phyloP scores from a whole-genome alignment of 2,888 invertebrate species.

The Ecliptopera silaceata region DNA sequence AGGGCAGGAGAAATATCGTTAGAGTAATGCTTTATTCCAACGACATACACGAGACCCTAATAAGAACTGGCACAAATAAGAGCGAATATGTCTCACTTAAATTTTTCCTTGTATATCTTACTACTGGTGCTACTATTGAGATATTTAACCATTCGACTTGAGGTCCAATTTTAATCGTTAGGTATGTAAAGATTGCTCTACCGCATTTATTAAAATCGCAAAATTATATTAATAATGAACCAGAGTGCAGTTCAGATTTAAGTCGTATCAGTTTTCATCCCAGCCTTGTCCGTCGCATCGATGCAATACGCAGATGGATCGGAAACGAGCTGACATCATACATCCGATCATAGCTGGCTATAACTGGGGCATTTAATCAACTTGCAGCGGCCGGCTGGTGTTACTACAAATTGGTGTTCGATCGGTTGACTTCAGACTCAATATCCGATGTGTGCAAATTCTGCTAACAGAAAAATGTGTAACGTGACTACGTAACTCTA shows the following conservation, averaged over 20 bases:
- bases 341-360: constrained; percentile 34
- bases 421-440: constrained; percentile 4
- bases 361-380: constrained; percentile 43
- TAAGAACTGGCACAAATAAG: too few relatives aligned
- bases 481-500: too few relatives aligned
- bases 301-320: constrained; percentile 34
- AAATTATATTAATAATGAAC: not conserved
- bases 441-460: not conserved
- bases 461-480: not conserved
- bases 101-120: too few relatives aligned
- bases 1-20: constrained; percentile 1
- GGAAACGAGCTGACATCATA: constrained; percentile 44
- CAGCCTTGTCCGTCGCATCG: constrained; percentile 10
- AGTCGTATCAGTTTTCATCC: constrained; percentile 7
- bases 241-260: not conserved
- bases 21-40: not conserved
- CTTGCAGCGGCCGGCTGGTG: constrained; percentile 21
- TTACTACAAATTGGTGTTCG: constrained; percentile 1
- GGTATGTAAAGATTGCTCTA: too few relatives aligned
- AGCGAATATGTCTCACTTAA: too few relatives aligned
- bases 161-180: too few relatives aligned
- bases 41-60: not conserved
- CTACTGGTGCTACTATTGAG: too few relatives aligned
- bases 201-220: not conserved
- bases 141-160: too few relatives aligned